These are phyloP conservation scores for Resseliella maxima DNA, from an alignment of 2,888 invertebrate species.

Conservation along the genomic window DNA sequence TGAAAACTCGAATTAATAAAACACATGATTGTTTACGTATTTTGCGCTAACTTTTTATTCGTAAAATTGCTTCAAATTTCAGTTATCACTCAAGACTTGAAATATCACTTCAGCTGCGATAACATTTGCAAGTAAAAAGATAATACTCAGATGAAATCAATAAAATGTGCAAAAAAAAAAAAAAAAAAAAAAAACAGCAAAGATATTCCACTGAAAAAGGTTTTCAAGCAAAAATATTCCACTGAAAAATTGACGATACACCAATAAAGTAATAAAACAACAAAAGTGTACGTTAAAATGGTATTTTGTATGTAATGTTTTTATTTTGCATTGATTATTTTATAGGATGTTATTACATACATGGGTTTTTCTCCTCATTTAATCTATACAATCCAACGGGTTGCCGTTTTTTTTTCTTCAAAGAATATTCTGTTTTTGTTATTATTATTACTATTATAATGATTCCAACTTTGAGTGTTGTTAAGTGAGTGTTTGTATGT, in stretches of 20 bases:
- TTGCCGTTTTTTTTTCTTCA: background rate
- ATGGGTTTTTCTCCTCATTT: conserved; percentile 13
- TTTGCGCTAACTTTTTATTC: too few relatives aligned
- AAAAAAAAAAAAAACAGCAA: too few relatives aligned
- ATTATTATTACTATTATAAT: background rate
- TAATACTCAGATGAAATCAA: too few relatives aligned
- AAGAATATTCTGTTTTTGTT: background rate
- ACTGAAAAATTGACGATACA: background rate
- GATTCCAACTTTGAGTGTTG: conserved; percentile 5
- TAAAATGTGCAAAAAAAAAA: background rate
- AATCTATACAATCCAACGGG: conserved; percentile 47
- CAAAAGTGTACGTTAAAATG: conserved; percentile 26
- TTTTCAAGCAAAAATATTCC: background rate
- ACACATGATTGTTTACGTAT: too few relatives aligned
- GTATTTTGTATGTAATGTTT: conserved; percentile 46
- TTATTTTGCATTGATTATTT: conserved; percentile 53
- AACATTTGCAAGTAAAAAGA: too few relatives aligned
- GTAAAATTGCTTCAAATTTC: too few relatives aligned
- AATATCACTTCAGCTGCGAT: too few relatives aligned
- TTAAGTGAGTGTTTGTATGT: conserved; percentile 15
- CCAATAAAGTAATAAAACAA: conserved; percentile 44
- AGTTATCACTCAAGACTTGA: too few relatives aligned
- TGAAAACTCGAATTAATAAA: too few relatives aligned
- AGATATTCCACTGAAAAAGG: too few relatives aligned
- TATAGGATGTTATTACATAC: conserved; percentile 45